phyloP scores from a whole-genome alignment of 2,113 vertebrate genomes.

The Synchiropus splendidus region DNA sequence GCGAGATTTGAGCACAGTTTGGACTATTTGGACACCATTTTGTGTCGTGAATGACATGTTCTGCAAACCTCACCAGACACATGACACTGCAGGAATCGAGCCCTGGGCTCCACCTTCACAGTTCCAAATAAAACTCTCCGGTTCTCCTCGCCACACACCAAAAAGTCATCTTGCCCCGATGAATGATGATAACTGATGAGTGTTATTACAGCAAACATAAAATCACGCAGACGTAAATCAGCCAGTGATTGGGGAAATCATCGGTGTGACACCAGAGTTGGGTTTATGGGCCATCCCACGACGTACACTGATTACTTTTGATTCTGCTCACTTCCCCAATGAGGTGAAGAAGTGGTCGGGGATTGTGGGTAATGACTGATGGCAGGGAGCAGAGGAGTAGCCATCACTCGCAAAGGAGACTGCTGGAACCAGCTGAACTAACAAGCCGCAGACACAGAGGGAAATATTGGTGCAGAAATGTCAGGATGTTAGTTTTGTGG shows the following conservation, averaged over 20 bases:
- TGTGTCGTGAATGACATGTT: no score
- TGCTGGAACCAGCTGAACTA: no score
- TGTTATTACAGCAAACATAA: conserved; percentile 46
- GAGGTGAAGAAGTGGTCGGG: conserved; percentile 25
- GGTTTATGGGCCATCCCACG: conserved; percentile 53
- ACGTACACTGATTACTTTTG: conserved; percentile 51
- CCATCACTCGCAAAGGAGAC: no score
- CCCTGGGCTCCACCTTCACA: no score
- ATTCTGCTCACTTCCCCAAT: conserved; percentile 39
- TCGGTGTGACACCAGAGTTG: conserved; percentile 32
- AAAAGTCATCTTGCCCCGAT: conserved; percentile 34
- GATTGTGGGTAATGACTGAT: conserved; percentile 26
- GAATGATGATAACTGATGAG: conserved; percentile 61
- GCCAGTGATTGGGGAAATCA: conserved; percentile 46
- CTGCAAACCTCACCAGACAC: no score
- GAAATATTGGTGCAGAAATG: no score
- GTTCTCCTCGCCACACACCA: conserved; percentile 9
- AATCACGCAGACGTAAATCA: conserved; percentile 52
- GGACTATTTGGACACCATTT: no score
- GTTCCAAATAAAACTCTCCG: no score
- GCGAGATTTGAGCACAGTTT: no score
- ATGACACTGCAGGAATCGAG: no score
- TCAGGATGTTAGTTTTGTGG: no score
- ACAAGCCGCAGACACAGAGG: no score
- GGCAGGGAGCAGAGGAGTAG: neutral